Conservation (phyloP, 2,888 invertebrate genomes). For the Rhaphigaster nebulosa region DNA sequence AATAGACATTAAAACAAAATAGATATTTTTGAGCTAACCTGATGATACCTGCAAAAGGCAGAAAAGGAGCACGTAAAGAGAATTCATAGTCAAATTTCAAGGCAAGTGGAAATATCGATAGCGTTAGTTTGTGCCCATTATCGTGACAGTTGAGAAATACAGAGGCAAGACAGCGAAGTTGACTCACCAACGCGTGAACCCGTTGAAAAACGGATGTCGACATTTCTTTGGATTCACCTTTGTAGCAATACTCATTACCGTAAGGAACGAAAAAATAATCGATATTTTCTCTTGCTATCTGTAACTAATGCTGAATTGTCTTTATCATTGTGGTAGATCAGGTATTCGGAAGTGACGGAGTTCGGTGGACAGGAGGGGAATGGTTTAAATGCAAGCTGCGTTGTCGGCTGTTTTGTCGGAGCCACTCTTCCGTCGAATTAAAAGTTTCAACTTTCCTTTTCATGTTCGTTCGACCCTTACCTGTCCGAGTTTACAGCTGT, state of each 20-base stretch:
- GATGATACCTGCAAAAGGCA: not conserved
- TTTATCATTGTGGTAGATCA: not conserved
- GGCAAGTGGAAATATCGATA: not conserved
- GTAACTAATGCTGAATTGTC: not conserved
- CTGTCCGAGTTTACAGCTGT: not conserved
- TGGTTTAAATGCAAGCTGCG: not conserved
- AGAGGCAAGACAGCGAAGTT: not conserved
- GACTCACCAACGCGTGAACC: not conserved
- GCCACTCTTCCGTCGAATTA: conserved; percentile 19
- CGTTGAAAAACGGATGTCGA: not conserved
- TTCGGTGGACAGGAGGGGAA: too few species aligned
- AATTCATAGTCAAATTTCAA: not conserved
- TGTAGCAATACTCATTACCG: too few species aligned
- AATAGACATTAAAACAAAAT: too few species aligned
- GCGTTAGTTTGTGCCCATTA: not conserved
- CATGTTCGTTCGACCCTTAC: conserved; percentile 28
- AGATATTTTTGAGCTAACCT: not conserved
- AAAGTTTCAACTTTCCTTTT: conserved; percentile 27
- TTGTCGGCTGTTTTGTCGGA: not conserved
- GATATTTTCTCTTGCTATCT: not conserved
- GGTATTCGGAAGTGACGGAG: not conserved
- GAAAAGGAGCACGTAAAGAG: not conserved
- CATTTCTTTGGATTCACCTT: not conserved
- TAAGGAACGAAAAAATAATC: not conserved
- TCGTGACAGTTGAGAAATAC: not conserved